Base-by-base conservation (phyloP, 2,888 invertebrate species). In the Microplitis deprimator region DNA sequence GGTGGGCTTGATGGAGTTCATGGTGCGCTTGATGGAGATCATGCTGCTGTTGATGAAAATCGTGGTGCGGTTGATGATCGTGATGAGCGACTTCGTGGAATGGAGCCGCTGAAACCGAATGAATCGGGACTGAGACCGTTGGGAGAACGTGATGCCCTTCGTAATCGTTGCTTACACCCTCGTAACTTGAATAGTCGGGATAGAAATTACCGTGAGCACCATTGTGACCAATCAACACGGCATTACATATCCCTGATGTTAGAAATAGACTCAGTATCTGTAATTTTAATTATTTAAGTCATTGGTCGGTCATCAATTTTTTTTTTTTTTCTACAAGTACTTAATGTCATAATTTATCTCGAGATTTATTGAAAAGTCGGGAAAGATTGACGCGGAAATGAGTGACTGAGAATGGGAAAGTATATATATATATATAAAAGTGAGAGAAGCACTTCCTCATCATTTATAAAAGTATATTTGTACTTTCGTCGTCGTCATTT, bases 61-160 rank as follows among this genome's bases (percentile, higher is more conserved):
- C 69, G 60, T 81, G 80, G 20, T 77, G 73, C 6, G 79, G 77
- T 0, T 73, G 72, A 40, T 71, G 60, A 50, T 50, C 50, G 65
- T 81, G 80, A 72, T 84, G 83, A 5, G 80, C 79, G 6, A 72
- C 77, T n/a, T 83, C 69, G 76, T 87, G 86, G 8, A 87, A 79
- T 1, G 89, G 89, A 0, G 88, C 83, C 0, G 89, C 89, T 65
- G 89, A 89, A 10, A 89, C 89, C 29, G 89, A 81, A 79, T 89
- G 89, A 16, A 89, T 82, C 40, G 89, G 89, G 13, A 89, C 88
- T 3, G 87, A 87, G 10, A 89, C 87, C 3, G 89, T 89, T 1
- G 89, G 89, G 13, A 89, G 77, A 13, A 87, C 87, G 16, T 82
- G 82, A 80, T 89, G 89, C 60, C 83, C 85, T 39, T 85, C 86